These are phyloP conservation scores for Rhynchonycteris naso DNA, from an alignment of 2,797 vertebrate genomes.

Conservation along the genomic window DNA sequence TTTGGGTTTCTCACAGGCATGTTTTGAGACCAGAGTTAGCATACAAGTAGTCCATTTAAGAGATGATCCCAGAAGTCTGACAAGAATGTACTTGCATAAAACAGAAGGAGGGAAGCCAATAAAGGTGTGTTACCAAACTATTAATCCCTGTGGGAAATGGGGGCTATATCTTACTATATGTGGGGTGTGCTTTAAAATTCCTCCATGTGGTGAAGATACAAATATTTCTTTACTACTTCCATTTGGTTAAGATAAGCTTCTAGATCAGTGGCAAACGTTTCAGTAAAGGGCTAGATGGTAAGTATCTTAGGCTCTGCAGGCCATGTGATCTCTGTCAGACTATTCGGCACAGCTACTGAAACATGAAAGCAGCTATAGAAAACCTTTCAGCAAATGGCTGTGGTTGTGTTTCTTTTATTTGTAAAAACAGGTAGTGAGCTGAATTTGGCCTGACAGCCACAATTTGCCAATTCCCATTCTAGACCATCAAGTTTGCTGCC, in stretches of 20 bases:
- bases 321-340: background rate
- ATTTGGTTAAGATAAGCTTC: background rate
- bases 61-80: background rate
- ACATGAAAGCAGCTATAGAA: background rate
- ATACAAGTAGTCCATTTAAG: background rate
- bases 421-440: background rate
- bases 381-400: background rate
- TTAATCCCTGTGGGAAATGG: accelerated
- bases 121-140: background rate
- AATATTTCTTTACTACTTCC: background rate
- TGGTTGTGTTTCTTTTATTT: background rate
- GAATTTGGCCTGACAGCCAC: background rate
- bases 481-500: background rate
- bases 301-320: background rate
- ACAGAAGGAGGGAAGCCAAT: background rate
- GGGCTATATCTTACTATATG: background rate
- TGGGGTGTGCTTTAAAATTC: background rate
- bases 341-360: background rate
- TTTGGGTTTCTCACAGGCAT: background rate
- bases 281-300: background rate
- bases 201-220: background rate
- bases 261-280: background rate
- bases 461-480: background rate
- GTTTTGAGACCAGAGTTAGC: background rate
- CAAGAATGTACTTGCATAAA: background rate